Evolutionary conservation across 2,797 vertebrate genomes (phyloP), one percentile per base, ranked within the genome.

Genomic region (Poeciliopsis gracilis): DNA sequence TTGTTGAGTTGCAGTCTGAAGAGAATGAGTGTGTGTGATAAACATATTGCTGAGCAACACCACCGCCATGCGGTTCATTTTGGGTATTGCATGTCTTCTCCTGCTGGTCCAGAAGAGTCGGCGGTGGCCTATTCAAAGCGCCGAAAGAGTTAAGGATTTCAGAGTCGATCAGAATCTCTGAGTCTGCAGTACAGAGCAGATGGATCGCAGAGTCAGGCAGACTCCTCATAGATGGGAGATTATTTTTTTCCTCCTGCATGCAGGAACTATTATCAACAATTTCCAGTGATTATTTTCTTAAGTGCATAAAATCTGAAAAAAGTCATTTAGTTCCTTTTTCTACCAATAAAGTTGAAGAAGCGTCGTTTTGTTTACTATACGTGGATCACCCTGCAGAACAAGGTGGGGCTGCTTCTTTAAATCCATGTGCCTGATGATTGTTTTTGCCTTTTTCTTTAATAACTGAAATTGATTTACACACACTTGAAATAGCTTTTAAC

Each of bases 61-160:
- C 47, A 9, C 78, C 81, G 63, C 70, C 80, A 15, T 69, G 82
- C 4, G 77, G 70, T 51, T 18, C 1, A 15, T 63, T 63, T 63
- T 2, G 0, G 18, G 55, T 9, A n/a, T 49, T 82, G 67, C 82
- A 79, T 2, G 2, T 33, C 16, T 2, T 10, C 30, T 33, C 49
- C 36, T 9, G 49, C 12, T 25, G 36, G 4, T 11, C 5, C 63
- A 2, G 36, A 16, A 38, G 63, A 70, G 67, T n/a, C 20, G 5
- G 38, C 10, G n/a, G 9, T n/a, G 25, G 53, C 53, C 53, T 25
- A 5, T 5, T 36, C 3, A 57, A 72, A 10, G 81, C 20, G 53
- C 2, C 66, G 80, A 87, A 80, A 1, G 71, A 77, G 92, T 92
- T 88, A 86, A 88, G 72, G 51, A n/a, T 61, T 66, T 70, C 46